Evolutionary conservation across 1,140 invertebrate species (phyloP).

Genomic region (Metopolophium dirhodum): DNA sequence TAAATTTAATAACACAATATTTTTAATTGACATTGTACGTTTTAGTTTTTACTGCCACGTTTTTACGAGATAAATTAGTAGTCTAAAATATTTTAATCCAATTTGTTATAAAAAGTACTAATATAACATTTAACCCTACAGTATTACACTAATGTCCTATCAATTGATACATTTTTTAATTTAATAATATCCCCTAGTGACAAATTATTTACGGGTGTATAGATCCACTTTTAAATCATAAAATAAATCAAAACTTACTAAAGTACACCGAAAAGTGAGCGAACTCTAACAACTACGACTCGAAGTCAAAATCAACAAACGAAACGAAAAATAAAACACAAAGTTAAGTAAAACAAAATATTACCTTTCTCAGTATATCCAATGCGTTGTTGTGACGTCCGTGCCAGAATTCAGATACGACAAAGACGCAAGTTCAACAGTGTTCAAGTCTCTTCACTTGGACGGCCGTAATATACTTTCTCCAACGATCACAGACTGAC

Average conservation of each 20-base stretch:
- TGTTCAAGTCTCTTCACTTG: constrained; percentile 35
- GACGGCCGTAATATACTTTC: constrained; percentile 54
- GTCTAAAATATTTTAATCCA: not conserved
- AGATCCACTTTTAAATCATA: not conserved
- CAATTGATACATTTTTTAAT: not conserved
- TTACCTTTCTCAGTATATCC: not conserved
- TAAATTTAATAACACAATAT: not conserved
- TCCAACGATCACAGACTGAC: constrained; percentile 51
- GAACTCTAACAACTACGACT: not conserved
- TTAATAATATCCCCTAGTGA: not conserved
- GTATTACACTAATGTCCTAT: not conserved
- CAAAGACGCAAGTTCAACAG: constrained; percentile 3
- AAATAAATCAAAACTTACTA: not conserved
- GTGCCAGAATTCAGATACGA: not conserved
- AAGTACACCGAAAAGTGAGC: not conserved
- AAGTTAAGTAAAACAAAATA: not conserved
- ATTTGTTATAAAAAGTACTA: not conserved
- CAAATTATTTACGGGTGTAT: not conserved
- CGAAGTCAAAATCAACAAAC: not conserved
- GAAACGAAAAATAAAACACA: not conserved
- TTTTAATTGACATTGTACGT: not conserved
- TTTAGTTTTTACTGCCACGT: not conserved
- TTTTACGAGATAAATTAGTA: not conserved
- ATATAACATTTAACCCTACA: not conserved
- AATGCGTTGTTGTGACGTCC: not conserved